Base-by-base conservation (phyloP, 2,113 vertebrate species). In the Microcebus jonahi region DNA sequence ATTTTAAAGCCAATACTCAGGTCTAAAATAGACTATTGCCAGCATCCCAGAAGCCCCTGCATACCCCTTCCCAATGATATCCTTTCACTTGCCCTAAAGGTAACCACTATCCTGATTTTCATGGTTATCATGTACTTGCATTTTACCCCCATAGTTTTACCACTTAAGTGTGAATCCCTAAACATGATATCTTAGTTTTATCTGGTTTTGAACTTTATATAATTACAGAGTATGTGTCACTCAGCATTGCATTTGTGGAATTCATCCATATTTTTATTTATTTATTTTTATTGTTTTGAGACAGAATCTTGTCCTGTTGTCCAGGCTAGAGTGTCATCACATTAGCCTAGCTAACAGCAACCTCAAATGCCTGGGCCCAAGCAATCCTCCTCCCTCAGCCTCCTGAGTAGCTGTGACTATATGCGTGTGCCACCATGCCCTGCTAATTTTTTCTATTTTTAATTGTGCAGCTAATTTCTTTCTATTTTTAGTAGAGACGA, bases 41-140 rank as follows among this genome's bases (percentile, higher is more conserved):
- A 34, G n/a, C 39, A 34, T 15, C 21, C 55, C 5, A 3, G 48
- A 39, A 65, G 15, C 21, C 23, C 29, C 17, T 31, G 45, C 1
- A 0, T 4, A 2, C 3, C 20, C 21, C 6, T 53, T n/a, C n/a
- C 59, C 75, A 34, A 3, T 21, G 25, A 34, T 3, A 10, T 4
- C 11, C 31, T 29, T 71, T 18, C 5, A 4, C 25, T 57, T 29
- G 65, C 31, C 10, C 14, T 61, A 36, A 70, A 75, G 18, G 45
- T 12, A 45, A 3, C 50, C 8, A 6, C 31, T 48, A 1, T 50
- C 17, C 55, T 80, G 20, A 50, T 8, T 73, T 42, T 57, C 10
- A 67, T 21, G 23, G 18, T 53, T 63, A 31, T 50, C 31, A 29
- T 8, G 27, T 39, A n/a, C 25, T 90, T 48, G 23, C 14, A 57